Conservation (phyloP, 2,888 invertebrate species). For the Nycteola revayana region DNA sequence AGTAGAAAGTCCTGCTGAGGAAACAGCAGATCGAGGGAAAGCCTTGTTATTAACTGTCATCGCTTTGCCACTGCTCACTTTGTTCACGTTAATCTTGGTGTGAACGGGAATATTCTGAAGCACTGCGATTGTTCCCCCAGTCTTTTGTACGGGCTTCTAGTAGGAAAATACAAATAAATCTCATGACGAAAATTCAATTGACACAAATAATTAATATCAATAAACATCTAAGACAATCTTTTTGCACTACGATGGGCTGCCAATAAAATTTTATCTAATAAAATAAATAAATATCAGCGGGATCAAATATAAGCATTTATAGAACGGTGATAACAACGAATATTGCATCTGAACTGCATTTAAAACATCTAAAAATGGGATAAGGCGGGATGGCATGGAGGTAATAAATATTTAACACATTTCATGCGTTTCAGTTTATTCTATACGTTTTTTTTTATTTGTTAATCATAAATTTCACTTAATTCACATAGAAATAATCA, state of each 20-base stretch:
- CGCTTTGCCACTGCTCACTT: constrained; percentile 62
- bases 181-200: not conserved
- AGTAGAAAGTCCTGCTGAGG: constrained; percentile 55
- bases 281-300: no score
- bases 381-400: constrained; percentile 11
- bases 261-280: no score
- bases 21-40: constrained; percentile 52
- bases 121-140: constrained; percentile 60
- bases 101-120: constrained; percentile 72
- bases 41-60: constrained; percentile 73
- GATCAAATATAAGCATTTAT: not conserved
- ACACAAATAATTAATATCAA: constrained; percentile 3
- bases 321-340: constrained; percentile 9
- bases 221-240: no score
- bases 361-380: constrained; percentile 10
- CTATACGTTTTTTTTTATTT: not conserved
- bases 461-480: no score
- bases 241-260: no score
- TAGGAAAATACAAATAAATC: constrained; percentile 21
- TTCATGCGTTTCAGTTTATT: constrained; percentile 4
- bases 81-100: constrained; percentile 61
- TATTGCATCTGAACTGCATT: constrained; percentile 10
- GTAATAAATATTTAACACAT: constrained; percentile 21
- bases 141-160: constrained; percentile 52
- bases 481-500: constrained; percentile 6